Base-by-base conservation (phyloP, 2,797 vertebrate species). In the Spondyliosoma cantharus region DNA sequence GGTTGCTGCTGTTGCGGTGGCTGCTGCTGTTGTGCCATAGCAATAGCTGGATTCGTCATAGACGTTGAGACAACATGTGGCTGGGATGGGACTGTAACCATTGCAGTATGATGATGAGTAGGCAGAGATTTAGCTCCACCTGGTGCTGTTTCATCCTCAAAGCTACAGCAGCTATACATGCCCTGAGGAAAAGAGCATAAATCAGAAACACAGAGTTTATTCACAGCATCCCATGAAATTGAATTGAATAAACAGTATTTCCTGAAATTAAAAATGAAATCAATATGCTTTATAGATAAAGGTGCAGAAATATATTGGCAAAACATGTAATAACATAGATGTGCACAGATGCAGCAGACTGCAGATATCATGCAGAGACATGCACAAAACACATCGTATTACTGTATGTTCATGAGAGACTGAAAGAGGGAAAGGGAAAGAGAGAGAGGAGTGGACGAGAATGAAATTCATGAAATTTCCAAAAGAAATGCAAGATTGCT, bases 151-250 rank as follows among this genome's bases (percentile, higher is more conserved):
- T 96, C 95, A 90, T 97, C 96, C 81, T 97, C 97, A 24, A 96
- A 96, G 84, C 96, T 97, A 92, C 97, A 97, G 91, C 97, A 98
- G 91, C 97, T 97, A 89, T 97, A 97, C 97, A 97, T 98, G 81
- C 97, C 97, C 97, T 97, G 54, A 75, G 66, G 66, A 53, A 71
- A 71, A 81, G 65, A 68, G 13, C 52, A 71, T 24, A 66, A 79
- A 57, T 22, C 24, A 57, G 61, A 58, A 52, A 43, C 42, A 58
- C 4, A 60, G 50, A 63, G 14, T 27, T n/a, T 27, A 32, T 48
- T 49, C 0, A 13, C 15, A 46, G 24, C 74, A 5, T 50, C 15
- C 74, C 11, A 59, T 24, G 2, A 24, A 61, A 71, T 7, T 0
- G 22, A 27, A 57, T 11, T 29, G 1, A 82, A 54, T 46, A 53